Base-by-base conservation (phyloP, 1,140 invertebrate species). In the Pectinophora gossypiella region DNA sequence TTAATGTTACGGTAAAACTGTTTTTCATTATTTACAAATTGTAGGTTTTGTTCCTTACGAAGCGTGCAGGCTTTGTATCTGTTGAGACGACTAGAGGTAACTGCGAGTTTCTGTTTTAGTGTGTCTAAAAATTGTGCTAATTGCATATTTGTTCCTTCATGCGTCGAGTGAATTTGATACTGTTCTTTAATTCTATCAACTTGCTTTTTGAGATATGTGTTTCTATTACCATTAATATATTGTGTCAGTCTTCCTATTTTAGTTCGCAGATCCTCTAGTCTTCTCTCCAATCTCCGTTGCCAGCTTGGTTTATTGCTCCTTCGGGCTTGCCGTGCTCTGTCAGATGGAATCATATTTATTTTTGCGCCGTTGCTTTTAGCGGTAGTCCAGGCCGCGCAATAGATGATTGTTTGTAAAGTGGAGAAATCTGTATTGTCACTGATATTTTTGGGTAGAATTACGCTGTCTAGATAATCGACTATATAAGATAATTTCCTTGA, bases 321-420 rank as follows among this genome's bases (percentile, higher is more conserved):
- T 12, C 21, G 27, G 10, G 47, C 5, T 10, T 2, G 2, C 15
- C 4, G 3, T 1, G 7, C 12, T 19, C 16, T n/a, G 19, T 18
- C 10, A 15, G 22, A 13, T 27, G 22, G 9, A 3, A 4, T 1
- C 1, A 45, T 16, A 18, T 32, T 12, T n/a, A 52, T n/a, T 45
- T 36, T 52, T 15, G 42, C 15, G 0, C 56, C 56, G n/a, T 63
- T 63, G 0, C 13, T 3, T 50, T 47, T 53, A 36, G 56, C 60
- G 7, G 56, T 53, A 2, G 61, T 54, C 35, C 27, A 64, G 0
- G 56, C 56, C 1, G 61, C 60, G 13, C 19, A 45, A 32, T 62
- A 62, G 44, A 57, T 19, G 10, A 52, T 13, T n/a, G 51, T 51
- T 21, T 64, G 61, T 16, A 51, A 13, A 19, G 12, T 42, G 1